Conservation (phyloP, 2,113 vertebrate species). For the Pungitius pungitius region DNA sequence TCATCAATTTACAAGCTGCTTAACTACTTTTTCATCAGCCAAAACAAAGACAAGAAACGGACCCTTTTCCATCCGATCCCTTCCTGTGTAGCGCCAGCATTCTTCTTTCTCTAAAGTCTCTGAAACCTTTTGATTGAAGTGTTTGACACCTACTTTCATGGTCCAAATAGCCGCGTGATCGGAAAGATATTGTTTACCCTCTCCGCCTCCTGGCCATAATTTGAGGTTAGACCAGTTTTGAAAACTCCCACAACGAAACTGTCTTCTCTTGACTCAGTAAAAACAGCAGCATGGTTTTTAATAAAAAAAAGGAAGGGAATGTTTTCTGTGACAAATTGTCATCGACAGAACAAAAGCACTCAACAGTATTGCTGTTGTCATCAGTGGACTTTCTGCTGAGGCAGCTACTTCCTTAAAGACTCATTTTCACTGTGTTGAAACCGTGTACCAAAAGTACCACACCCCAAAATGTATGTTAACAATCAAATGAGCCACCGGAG, state of each 20-base stretch:
- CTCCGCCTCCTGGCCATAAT: conserved; percentile 4
- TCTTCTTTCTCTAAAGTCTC: background rate
- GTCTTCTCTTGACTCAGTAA: background rate
- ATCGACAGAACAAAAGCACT: conserved; percentile 1
- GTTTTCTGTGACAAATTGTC: conserved; percentile 6
- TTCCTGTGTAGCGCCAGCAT: background rate
- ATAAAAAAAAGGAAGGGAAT: background rate
- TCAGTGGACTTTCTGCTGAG: background rate
- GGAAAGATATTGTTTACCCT: conserved; percentile 27
- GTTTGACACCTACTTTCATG: conserved; percentile 20
- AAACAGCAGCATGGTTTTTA: background rate
- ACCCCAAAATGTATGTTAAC: background rate
- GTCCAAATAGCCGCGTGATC: conserved; percentile 40
- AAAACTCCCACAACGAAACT: background rate
- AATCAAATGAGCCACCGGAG: background rate
- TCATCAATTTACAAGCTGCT: background rate
- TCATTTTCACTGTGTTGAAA: too few species aligned
- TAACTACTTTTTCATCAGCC: background rate
- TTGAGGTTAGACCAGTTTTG: conserved; percentile 16
- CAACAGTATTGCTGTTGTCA: background rate
- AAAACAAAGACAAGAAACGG: background rate
- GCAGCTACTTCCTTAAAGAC: background rate
- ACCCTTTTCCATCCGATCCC: background rate
- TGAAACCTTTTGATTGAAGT: conserved; percentile 3
- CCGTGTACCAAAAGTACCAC: background rate